Percentiles rank a stretch among this genome's conserved stretches.
Evolutionary conservation across 2,113 vertebrate genomes (phyloP).

Genomic region (Trichomycterus rosablanca): DNA sequence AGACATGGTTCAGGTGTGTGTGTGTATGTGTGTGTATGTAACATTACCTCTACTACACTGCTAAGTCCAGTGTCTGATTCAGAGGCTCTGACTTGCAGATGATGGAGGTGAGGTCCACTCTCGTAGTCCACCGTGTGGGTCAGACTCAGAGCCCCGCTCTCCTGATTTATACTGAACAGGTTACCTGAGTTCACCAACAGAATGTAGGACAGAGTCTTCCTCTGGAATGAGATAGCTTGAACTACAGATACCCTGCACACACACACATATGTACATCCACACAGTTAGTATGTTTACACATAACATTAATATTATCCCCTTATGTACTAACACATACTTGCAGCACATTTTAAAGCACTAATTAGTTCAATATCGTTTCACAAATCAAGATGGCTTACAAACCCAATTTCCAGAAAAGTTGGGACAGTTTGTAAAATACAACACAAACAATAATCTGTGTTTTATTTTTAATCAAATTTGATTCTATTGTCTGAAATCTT

Average conservation of each 20-base stretch:
- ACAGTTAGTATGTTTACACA: too few species aligned
- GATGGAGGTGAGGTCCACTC: conserved; percentile 75
- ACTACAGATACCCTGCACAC: conserved; percentile 67
- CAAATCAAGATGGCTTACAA: too few species aligned
- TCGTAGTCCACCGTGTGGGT: conserved; percentile 75
- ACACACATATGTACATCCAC: conserved; percentile 42
- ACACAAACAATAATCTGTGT: too few species aligned
- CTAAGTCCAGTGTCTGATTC: conserved; percentile 76
- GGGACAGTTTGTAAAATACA: too few species aligned
- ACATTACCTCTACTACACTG: conserved; percentile 74
- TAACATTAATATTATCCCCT: too few species aligned
- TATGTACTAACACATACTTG: conserved; percentile 31
- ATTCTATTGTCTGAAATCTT: too few species aligned
- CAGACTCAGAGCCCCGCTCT: conserved; percentile 75
- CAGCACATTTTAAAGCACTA: too few species aligned
- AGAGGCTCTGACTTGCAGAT: conserved; percentile 72
- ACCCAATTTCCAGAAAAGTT: too few species aligned
- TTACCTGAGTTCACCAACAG: conserved; percentile 77
- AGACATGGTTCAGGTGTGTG: conserved; percentile 1
- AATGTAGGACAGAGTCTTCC: conserved; percentile 69
- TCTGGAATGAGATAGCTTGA: conserved; percentile 84
- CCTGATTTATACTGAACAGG: conserved; percentile 76
- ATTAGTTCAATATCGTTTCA: too few species aligned
- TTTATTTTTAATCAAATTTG: too few species aligned
- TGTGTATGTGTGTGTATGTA: conserved; percentile 19